phyloP scores from a whole-genome alignment of 92 coral and sea anemone species.

The Isaurus tuberculatus region DNA sequence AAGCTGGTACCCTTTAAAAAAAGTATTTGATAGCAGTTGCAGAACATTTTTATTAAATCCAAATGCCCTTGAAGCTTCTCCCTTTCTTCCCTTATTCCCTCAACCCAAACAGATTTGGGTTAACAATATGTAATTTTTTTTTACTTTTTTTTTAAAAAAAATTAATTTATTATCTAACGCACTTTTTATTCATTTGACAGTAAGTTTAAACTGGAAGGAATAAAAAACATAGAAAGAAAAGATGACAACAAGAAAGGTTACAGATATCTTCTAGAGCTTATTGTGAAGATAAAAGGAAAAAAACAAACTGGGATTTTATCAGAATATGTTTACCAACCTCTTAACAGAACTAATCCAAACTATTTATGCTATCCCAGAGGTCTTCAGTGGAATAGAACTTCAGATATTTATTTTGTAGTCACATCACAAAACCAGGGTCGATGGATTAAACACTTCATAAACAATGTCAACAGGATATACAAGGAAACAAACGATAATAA shows the following conservation, averaged over 20 bases:
- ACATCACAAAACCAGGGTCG: constrained; percentile 43
- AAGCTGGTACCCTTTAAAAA: no score
- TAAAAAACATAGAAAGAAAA: constrained; percentile 24
- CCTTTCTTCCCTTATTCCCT: not conserved
- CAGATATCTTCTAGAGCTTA: constrained; percentile 32
- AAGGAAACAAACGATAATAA: constrained; percentile 22
- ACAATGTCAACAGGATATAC: constrained; percentile 33
- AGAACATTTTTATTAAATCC: no score
- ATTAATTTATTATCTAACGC: not conserved
- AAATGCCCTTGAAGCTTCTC: no score
- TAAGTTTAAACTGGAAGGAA: not conserved
- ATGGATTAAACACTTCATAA: constrained; percentile 25
- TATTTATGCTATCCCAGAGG: constrained; percentile 37
- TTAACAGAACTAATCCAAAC: not conserved
- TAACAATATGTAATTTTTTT: no score
- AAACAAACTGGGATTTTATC: constrained; percentile 21
- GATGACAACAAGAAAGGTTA: constrained; percentile 21
- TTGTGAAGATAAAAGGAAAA: constrained; percentile 3
- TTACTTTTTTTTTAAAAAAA: not conserved
- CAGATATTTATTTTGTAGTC: constrained; percentile 25
- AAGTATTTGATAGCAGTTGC: no score
- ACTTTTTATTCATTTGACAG: constrained; percentile 1
- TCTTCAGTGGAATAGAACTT: constrained; percentile 26
- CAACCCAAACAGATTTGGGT: not conserved
- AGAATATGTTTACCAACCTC: constrained; percentile 33